Evolutionary conservation across 30 jellyfish, hydroid and myxozoan genomes (phyloP), one percentile per base, ranked within the genome.

Genomic region (Cassiopea andromeda): DNA sequence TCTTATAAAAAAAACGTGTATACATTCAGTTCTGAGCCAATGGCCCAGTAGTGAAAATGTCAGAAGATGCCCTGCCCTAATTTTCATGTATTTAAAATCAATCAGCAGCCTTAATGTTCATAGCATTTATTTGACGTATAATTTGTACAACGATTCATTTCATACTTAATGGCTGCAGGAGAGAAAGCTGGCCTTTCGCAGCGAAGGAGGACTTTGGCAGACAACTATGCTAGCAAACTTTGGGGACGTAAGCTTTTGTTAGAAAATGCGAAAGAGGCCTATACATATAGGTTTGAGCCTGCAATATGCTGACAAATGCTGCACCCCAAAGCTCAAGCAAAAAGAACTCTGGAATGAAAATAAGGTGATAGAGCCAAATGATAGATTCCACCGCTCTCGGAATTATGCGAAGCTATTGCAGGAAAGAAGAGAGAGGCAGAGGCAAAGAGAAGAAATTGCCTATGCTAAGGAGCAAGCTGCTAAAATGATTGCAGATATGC

Each of bases 311-410:
- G 74, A 1, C 58, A 87, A 1, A 54, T 2, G 54, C 79, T 60
- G 60, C 43, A 50, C 27, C n/a, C 48, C 78, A 16, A 49, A 38
- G 54, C 47, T 19, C 44, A 43, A 82, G 73, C 17, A 70, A 58
- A 70, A 50, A 1, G 48, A 44, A 50, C 83, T 61, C 49, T 8
- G 46, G 58, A 69, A 60, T 10, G 82, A 77, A 10, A 83, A 86
- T 14, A 27, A 71, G 78, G 9, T 75, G 18, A 17, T 86, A 46
- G 48, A 46, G 9, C 93, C 93, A 16, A 64, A 48, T 2, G 93
- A 86, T 54, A 86, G 76, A 49, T 49, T 61, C 44, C 75, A 86
- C 19, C 74, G 93, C 12, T 73, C 64, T 70, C 88, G 69, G 15
- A 44, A 66, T 16, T 86, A 58, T 18, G 64, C 75, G 50, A 70